A percentile compares a stretch with the other conserved stretches of the same genome.
Evolutionary conservation across 2,113 vertebrate species (phyloP).

Genomic region (Hemibagrus wyckioides): DNA sequence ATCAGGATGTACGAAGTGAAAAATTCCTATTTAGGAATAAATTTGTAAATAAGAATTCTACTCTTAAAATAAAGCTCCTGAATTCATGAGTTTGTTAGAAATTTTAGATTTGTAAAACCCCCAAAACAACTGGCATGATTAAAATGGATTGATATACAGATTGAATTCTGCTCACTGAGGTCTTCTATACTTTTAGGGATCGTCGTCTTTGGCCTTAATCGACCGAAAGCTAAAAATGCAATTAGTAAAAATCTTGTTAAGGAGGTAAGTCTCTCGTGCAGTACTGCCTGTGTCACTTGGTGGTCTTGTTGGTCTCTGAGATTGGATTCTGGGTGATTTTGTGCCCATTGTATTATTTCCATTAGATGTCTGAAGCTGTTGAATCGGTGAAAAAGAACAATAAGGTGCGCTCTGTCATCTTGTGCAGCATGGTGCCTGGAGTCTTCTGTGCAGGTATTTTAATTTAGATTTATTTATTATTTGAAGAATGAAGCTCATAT

Average conservation of each 20-base stretch:
- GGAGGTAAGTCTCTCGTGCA: conserved; percentile 78
- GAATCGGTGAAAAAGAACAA: conserved; percentile 90
- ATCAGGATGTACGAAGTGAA: not conserved
- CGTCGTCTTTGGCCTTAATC: conserved; percentile 93
- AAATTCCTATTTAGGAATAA: not conserved
- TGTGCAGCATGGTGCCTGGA: conserved; percentile 93
- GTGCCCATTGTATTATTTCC: conserved; percentile 11
- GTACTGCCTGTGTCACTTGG: not conserved
- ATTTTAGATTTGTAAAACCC: not conserved
- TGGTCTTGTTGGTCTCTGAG: not conserved
- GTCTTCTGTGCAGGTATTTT: conserved; percentile 94
- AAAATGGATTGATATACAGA: not conserved
- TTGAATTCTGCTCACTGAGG: not conserved
- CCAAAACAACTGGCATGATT: not conserved
- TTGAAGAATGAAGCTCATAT: not conserved
- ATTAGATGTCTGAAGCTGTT: conserved; percentile 87
- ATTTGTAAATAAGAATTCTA: not conserved
- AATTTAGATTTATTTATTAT: not conserved
- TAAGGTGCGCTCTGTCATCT: conserved; percentile 89
- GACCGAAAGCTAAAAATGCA: conserved; percentile 93
- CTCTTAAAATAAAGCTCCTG: not conserved
- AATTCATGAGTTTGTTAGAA: not conserved
- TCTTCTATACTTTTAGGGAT: conserved; percentile 78
- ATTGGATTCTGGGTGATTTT: not conserved
- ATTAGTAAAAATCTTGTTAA: conserved; percentile 93